Evolutionary conservation across 2,797 vertebrate genomes (phyloP), one percentile per base, ranked within the genome.

Genomic region (Potorous gilbertii): DNA sequence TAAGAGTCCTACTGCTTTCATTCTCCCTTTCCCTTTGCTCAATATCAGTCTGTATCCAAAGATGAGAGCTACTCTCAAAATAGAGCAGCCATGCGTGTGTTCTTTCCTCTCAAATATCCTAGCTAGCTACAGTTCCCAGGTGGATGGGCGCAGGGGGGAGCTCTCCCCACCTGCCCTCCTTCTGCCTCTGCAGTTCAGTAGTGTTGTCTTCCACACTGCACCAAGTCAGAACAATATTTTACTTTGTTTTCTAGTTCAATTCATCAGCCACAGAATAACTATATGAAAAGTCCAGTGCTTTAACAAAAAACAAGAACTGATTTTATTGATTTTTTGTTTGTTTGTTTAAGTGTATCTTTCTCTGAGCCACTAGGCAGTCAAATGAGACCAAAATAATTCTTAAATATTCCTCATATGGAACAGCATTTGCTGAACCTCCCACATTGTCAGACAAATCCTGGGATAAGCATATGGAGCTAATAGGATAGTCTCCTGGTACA

Each of bases 351-450:
- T 56, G 91, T 50, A 46, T 55, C 93, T 56, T 57, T 55, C 92
- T 81, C 40, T 93, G 90, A 93, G 56, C 74, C 40, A 94, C 95
- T 5, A 81, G 95, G 91, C 56, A 89, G 55, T 95, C 93, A 90
- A 81, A 92, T 94, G 89, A 93, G 90, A 95, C 93, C 52, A 92
- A 93, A 96, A 92, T 34, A 12, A 0, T n/a, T 55, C 24, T 90
- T 90, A 90, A 34, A 12, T 90, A 54, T 11, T 93, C 56, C 90
- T 91, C 54, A 46, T 90, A 92, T 90, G 93, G 90, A 55, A 55
- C 52, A 52, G 50, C 90, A 90, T 29, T 55, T 90, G 54, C 6
- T 55, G 90, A 90, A 90, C 90, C 52, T 52, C 90, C 90, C 28
- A 90, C 90, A 90, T 90, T 90, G 54, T 90, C 52, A 90, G 90